phyloP scores from a whole-genome alignment of 2,113 vertebrate species.

The Rattus rattus region DNA sequence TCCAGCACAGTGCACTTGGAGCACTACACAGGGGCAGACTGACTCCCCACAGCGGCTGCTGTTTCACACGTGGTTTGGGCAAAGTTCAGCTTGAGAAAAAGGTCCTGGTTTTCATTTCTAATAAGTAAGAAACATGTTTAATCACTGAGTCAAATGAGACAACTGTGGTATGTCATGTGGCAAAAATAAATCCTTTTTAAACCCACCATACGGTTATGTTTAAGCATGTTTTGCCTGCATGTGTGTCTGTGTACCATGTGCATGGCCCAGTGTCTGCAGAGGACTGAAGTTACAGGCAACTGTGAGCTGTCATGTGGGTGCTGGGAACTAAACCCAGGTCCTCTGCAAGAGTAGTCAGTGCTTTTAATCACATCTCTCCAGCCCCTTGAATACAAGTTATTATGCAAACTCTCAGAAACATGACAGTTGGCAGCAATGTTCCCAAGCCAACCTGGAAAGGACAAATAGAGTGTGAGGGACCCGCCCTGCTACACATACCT shows the following conservation, averaged over 20 bases:
- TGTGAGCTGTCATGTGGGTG: neutral
- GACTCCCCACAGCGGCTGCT: neutral
- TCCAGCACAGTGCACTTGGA: neutral
- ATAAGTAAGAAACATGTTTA: neutral
- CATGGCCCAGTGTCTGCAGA: neutral
- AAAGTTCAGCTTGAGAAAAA: neutral
- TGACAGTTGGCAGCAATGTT: too few relatives aligned
- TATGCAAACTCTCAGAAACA: neutral
- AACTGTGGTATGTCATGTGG: neutral
- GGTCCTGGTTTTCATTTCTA: neutral
- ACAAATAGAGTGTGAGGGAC: fast-evolving
- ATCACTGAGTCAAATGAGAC: neutral
- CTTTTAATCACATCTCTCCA: neutral
- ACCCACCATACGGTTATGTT: too few relatives aligned
- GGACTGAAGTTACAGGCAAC: neutral
- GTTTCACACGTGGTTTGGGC: fast-evolving
- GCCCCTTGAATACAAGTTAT: neutral
- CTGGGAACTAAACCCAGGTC: neutral
- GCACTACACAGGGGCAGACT: neutral
- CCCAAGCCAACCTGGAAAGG: neutral
- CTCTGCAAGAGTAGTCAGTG: neutral
- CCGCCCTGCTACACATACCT: slow-evolving; percentile 86
- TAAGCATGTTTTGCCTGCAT: neutral
- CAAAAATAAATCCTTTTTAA: neutral
- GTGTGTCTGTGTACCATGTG: neutral